These are phyloP conservation scores for Caenorhabditis afra DNA, from an alignment of 2,888 invertebrate genomes.

Conservation along the genomic window DNA sequence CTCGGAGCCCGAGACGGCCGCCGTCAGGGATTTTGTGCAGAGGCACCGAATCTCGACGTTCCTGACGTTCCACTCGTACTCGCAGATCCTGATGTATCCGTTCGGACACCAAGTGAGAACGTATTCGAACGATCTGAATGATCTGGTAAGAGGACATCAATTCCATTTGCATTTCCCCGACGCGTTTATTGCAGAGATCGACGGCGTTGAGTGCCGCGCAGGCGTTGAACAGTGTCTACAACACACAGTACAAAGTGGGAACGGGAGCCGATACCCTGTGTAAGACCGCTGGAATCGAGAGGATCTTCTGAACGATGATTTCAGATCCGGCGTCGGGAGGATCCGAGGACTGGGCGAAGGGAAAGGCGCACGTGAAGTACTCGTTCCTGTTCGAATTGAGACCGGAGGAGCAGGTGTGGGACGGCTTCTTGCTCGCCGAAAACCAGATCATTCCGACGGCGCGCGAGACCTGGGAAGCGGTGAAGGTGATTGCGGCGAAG, in stretches of 20 bases:
- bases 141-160: conserved; percentile 62
- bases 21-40: conserved; percentile 78
- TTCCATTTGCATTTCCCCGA: too few species aligned
- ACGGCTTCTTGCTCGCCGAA: conserved; percentile 79
- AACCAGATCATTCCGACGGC: conserved; percentile 79
- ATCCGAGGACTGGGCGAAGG: conserved; percentile 80
- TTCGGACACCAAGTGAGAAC: conserved; percentile 79
- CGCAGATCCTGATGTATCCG: conserved; percentile 80
- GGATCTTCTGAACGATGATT: background rate
- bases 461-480: conserved; percentile 80
- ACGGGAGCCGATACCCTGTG: conserved; percentile 80
- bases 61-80: conserved; percentile 80
- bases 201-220: conserved; percentile 77
- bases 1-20: conserved; percentile 80
- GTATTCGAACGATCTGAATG: conserved; percentile 77
- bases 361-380: conserved; percentile 78
- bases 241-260: conserved; percentile 79
- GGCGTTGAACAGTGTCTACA: conserved; percentile 76
- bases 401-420: conserved; percentile 79
- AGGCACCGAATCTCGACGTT: conserved; percentile 76
- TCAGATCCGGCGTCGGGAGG: conserved; percentile 77
- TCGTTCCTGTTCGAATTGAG: conserved; percentile 79
- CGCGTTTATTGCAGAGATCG: conserved; percentile 67
- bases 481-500: conserved; percentile 78
- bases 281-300: conserved; percentile 14